Evolutionary conservation across 2,113 vertebrate genomes (phyloP), one percentile per base, ranked within the genome.

Genomic region (Stigmatopora nigra): DNA sequence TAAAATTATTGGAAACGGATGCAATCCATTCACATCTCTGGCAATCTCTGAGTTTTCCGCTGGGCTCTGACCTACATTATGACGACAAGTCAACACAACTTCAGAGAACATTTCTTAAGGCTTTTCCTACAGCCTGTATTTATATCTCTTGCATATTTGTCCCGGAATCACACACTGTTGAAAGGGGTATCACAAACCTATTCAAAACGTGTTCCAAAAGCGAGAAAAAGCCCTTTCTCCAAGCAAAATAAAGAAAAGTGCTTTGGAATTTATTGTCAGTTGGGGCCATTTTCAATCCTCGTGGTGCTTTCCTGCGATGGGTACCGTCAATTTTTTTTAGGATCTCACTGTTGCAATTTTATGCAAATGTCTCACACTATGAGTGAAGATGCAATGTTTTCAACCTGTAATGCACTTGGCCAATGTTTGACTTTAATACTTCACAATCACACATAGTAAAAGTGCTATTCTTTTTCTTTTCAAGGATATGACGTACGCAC

Each of bases 51-150:
- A 61, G 62, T 84, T 64, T 72, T 86, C 77, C 83, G 14, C 66
- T 73, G 83, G 82, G 83, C 77, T 83, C 78, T 90, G 89, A 88
- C 90, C 88, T 84, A 90, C 85, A 88, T 89, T 80, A 75, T 20
- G 17, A 65, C 78, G 78, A 85, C 86, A 82, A 85, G 84, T 81
- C 84, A 88, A 91, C 83, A 88, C 75, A 77, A 85, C 86, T 83
- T 90, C 83, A 80, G 72, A 86, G 64, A 69, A 79, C 72, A 70
- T 22, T 22, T 79, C 73, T 72, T 71, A 52, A 25, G 12, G 74
- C 63, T 78, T 69, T 41, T 70, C 60, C 69, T 38, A 46, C 58
- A 67, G 58, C 45, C 61, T 51, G 53, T 67, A 55, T 47, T 51
- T 52, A 61, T 46, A 20, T 69, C 59, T 47, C 52, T 52, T 20